Evolutionary conservation across 2,113 vertebrate species (phyloP), one percentile per base, ranked within the genome.

Genomic region (Cryptoleucopteryx plumbea): DNA sequence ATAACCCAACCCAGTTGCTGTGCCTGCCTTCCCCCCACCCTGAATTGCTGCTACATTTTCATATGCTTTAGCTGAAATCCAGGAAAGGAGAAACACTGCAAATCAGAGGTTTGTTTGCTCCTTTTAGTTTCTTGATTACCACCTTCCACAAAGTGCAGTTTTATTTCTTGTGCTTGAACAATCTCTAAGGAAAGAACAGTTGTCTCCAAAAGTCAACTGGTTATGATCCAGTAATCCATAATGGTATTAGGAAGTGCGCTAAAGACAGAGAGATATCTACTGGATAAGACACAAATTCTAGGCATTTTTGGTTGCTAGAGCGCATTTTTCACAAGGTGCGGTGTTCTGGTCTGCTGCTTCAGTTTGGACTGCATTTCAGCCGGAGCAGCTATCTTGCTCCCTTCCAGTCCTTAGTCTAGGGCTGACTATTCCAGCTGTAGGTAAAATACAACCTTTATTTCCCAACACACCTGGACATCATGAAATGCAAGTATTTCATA

Each of bases 1-100:
- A 2, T 42, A 55, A 15, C 9, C n/a, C 16, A 59, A 3, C 9
- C 52, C 9, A 0, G 7, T 40, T 36, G 14, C 1, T 1, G 26
- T 47, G 26, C 22, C 26, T 59, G 11, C 27, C 16, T 68, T 63
- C 10, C 21, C 20, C 14, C 5, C 13, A 7, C 3, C 34, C 18
- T 21, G 27, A 56, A 48, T 52, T 52, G 10, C 23, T 38, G 34
- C 50, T 25, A 14, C 2, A 5, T 71, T 71, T 74, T 84, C 4
- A 1, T 21, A 6, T 26, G 4, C 17, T 78, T 36, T 34, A 27
- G 32, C 53, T 86, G 55, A 84, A 87, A 84, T 31, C 34, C 31
- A 48, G 42, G 40, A 65, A 67, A 43, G 16, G 12, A 52, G 40
- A 78, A 81, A 47, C 3, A 9, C 6, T 56, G 36, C 26, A 40